Base-by-base conservation (phyloP, 2,797 vertebrate genomes). In the Melanotaenia maccullochi region DNA sequence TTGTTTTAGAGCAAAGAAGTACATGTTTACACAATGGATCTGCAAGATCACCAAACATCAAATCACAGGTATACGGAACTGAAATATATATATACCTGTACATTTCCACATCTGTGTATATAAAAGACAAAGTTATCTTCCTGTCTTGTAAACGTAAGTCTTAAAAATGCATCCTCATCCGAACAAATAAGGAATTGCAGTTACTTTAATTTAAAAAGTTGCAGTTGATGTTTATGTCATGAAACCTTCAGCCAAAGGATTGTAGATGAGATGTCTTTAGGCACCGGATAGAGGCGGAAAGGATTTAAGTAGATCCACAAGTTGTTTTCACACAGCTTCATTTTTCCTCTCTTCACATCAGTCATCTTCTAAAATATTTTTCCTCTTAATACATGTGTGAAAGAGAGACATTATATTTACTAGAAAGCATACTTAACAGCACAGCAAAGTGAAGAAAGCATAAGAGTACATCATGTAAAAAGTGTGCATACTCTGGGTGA, bases 401-500 rank as follows among this genome's bases (percentile, higher is more conserved):
- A 82, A 65, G 60, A 81, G 69, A 72, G 69, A 62, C 81, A 78
- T 51, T 40, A 79, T 81, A 58, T 30, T 51, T 16, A 52, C 62
- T 32, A 14, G 75, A 76, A 74, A 77, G 79, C 70, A 57, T 38
- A 68, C 71, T 80, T 68, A 79, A 67, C 32, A 44, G 58, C 60
- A 74, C 36, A 40, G 62, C 62, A 73, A 42, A 82, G 65, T 63
- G 69, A 69, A 52, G 38, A 77, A 68, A 51, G 32, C 79, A 83
- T 82, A 80, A 83, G 79, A 87, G 82, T 78, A 70, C 75, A 85
- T 72, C 88, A 75, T 85, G 83, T 76, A 49, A 73, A 38, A 68
- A 65, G 55, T 35, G 64, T 85, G 81, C 73, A 47, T 49, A 89
- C 85, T 91, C 76, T 84, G 81, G 66, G 76, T 89, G 88, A 92